Base-by-base conservation (phyloP, 2,113 vertebrate genomes). In the Orthonyx spaldingii region DNA sequence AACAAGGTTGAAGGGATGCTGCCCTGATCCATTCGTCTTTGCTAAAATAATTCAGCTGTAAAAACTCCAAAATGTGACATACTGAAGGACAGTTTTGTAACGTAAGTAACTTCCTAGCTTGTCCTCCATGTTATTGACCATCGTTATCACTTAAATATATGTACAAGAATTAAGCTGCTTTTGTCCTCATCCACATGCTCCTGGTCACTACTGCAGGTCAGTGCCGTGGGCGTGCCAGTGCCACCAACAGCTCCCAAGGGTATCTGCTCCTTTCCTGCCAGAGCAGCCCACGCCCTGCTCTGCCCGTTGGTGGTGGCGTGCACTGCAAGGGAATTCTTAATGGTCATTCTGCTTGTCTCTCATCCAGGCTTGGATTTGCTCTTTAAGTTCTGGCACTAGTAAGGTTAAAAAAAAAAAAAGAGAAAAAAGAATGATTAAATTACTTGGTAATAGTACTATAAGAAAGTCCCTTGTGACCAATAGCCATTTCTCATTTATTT, bases 331-430 rank as follows among this genome's bases (percentile, higher is more conserved):
- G 63, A 39, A 41, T 27, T 65, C 24, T 92, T 93, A 98, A 64
- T 98, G 98, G 7, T 99, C 98, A 8, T 99, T 98, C 93, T 98
- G 99, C 95, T 99, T 99, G 97, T 99, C 99, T 96, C 98, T 98
- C 99, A 99, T 99, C 99, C 99, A 99, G 47, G 98, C 97, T 9
- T 99, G 98, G 94, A 99, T 99, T 93, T 99, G 98, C 90, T 99
- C 99, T 96, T 99, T 99, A 86, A 99, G 98, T 94, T 99, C 99
- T 93, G 99, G 99, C 97, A 99, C 99, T 99, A 95, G 24, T 35
- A 65, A 21, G 11, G 47, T 6, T 37, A 41, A 61, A 60, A 72
- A 33, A 70, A 77, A 10, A 28, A 42, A 78, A 37, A 61, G 57
- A 37, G 57, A 74, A 16, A 46, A 53, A 42, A 61, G 4, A 77